Base-by-base conservation (phyloP, 2,113 vertebrate species). In the Prietella phreatophila region DNA sequence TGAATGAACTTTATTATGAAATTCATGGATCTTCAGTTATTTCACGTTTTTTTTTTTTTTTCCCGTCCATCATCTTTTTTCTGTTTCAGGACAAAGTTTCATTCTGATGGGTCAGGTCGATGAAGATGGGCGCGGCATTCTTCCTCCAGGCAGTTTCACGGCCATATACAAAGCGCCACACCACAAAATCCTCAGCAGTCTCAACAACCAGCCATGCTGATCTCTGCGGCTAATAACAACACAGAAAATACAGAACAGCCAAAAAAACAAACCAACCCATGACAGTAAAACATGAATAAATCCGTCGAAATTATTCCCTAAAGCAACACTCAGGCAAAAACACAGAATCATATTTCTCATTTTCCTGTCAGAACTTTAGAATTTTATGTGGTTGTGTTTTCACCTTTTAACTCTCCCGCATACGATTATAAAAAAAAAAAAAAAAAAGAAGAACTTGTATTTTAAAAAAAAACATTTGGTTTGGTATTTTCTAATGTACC, bases 51-150 rank as follows among this genome's bases (percentile, higher is more conserved):
- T 42, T 42, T 60, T 53, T 60, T 6, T 81, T n/a, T n/a, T n/a
- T n/a, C n/a, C n/a, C 13, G 30, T 36, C 47, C 47, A n/a, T 60
- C 19, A 22, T 20, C 71, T 53, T 55, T 55, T 61, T 25, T 73
- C 81, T 84, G 60, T 22, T 4, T 33, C 71, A 98, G 97, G 97
- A 55, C 15, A 69, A 87, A 96, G 90, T 92, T 97, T 96, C 88
- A 94, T 97, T 76, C 93, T 98, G 91, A 98, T 98, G 97, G 97
- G 96, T 73, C 93, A 94, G 69, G 95, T 97, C 90, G 93, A 95
- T 4, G 93, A 92, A 2, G 92, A 93, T 0, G 96, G 96, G 30
- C 94, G 92, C 5, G 96, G 96, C 0, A 85, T 91, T 50, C 92
- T 98, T 88, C 39, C 73, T 15, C 96, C 96, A 0, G 94, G 95